Evolutionary conservation across 2,888 invertebrate genomes (phyloP), one percentile per base, ranked within the genome.

Genomic region (Lepidocyrtoides sp.): DNA sequence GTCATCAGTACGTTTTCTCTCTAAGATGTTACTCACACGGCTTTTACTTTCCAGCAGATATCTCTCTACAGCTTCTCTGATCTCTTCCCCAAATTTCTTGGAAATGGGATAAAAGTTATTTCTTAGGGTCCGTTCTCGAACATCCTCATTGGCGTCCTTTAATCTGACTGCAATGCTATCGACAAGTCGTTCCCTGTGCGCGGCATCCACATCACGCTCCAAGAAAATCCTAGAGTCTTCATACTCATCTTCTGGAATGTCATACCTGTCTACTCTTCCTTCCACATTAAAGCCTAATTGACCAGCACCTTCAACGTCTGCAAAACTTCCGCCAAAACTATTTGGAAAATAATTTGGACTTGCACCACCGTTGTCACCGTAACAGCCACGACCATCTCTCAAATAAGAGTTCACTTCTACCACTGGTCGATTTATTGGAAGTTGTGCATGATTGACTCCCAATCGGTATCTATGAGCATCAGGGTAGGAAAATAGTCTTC

Each of bases 381-480:
- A 0, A 14, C n/a, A 1, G 32, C 29, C 32, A 2, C 0, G 2
- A 0, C 66, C 66, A 20, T 66, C 66, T 7, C 66, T 10, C 0
- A n/a, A n/a, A n/a, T 66, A 66, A n/a, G 10, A n/a, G 4, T 14
- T 14, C 1, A 32, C 32, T 0, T 12, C 14, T 4, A 32, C 14
- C n/a, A 3, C 14, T 29, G 66, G 66, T 4, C 20, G 2, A n/a
- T 66, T 66, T n/a, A 66, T 32, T 1, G 10, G 2, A 2, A 91
- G 41, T 20, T 57, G 77, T 3, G 66, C 54, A 54, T 63, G 79
- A 44, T 91, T 89, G 1, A 20, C 23, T 0, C 91, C 91, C 0
- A 91, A 14, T 1, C 91, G 41, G 63, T 91, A 83, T 10, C 75
- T n/a, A 12, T 91, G 91, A 0, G 88, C 54, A 17, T 91, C 91